Conservation (phyloP, 2,888 invertebrate species). For the Cephalotes varians region DNA sequence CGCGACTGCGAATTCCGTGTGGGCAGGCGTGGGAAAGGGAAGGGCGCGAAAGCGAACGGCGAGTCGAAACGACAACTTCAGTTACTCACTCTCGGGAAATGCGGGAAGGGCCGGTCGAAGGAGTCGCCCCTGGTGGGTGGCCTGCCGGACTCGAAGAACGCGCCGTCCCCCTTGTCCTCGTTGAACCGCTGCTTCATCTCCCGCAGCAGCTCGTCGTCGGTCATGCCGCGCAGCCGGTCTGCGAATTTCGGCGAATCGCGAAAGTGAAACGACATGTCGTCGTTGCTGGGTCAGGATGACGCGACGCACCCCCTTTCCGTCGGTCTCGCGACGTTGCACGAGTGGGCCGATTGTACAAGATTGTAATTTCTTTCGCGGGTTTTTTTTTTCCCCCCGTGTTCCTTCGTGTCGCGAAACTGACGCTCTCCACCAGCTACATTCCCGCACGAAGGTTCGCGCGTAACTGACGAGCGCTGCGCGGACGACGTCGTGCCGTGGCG, state of each 20-base stretch:
- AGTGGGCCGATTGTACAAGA: neutral
- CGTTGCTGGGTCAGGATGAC: neutral
- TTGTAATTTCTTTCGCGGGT: neutral
- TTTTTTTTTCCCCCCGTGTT: neutral
- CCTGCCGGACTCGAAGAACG: conserved; percentile 79
- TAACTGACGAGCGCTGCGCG: conserved; percentile 64
- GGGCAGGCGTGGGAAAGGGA: too few species aligned
- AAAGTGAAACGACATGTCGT: conserved; percentile 83
- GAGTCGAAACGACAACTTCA: too few species aligned
- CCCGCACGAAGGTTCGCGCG: conserved; percentile 58
- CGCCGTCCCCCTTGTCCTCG: conserved; percentile 73
- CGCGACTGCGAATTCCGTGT: neutral
- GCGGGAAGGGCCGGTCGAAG: conserved; percentile 77
- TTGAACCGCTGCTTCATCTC: conserved; percentile 83
- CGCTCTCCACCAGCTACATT: too few species aligned
- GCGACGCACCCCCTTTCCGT: neutral
- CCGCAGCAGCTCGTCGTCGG: conserved; percentile 81
- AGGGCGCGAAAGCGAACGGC: neutral
- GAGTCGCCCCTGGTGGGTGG: conserved; percentile 72
- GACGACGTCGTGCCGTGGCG: too few species aligned
- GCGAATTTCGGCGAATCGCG: conserved; percentile 82
- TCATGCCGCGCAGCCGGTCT: conserved; percentile 81
- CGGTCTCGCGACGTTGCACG: neutral
- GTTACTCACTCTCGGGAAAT: conserved; percentile 76
- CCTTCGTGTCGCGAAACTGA: neutral